Conservation (phyloP, 2,113 vertebrate genomes). For the Dascyllus trimaculatus region DNA sequence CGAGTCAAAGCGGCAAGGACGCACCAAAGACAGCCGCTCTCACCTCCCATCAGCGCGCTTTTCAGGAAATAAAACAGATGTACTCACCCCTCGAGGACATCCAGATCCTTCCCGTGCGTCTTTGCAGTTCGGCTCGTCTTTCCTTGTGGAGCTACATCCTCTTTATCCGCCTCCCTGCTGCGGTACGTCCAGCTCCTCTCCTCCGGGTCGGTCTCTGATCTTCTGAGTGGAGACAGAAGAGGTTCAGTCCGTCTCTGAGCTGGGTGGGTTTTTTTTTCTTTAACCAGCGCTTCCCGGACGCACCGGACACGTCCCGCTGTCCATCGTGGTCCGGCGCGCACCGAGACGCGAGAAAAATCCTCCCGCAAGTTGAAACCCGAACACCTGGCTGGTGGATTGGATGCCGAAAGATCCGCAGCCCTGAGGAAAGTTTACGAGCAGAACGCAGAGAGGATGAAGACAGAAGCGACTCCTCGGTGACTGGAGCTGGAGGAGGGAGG, state of each 20-base stretch:
- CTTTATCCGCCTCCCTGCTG: neutral
- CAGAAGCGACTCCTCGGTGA: constrained; percentile 2
- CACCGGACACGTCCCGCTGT: constrained; percentile 39
- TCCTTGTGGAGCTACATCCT: constrained; percentile 28
- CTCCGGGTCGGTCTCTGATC: neutral
- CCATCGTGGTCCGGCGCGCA: constrained; percentile 34
- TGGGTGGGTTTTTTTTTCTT: neutral
- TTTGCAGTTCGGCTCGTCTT: neutral
- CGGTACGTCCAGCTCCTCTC: constrained; percentile 30
- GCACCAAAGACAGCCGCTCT: neutral
- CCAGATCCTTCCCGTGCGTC: neutral
- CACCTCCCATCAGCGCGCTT: neutral
- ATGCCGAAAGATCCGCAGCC: neutral
- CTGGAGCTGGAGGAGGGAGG: constrained; percentile 29
- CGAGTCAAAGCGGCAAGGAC: neutral
- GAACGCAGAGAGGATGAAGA: constrained; percentile 11
- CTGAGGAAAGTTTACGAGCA: constrained; percentile 51
- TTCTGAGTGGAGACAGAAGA: neutral
- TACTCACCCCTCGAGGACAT: constrained; percentile 58
- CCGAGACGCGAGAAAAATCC: constrained; percentile 1
- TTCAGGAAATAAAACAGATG: neutral
- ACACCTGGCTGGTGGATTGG: neutral
- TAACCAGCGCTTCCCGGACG: constrained; percentile 27
- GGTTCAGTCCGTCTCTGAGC: neutral
- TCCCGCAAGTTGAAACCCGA: neutral